A percentile compares a stretch with the other conserved stretches of the same genome.
phyloP scores from a whole-genome alignment of 1,140 invertebrate genomes.

The Macrotrachela quadricornifera region DNA sequence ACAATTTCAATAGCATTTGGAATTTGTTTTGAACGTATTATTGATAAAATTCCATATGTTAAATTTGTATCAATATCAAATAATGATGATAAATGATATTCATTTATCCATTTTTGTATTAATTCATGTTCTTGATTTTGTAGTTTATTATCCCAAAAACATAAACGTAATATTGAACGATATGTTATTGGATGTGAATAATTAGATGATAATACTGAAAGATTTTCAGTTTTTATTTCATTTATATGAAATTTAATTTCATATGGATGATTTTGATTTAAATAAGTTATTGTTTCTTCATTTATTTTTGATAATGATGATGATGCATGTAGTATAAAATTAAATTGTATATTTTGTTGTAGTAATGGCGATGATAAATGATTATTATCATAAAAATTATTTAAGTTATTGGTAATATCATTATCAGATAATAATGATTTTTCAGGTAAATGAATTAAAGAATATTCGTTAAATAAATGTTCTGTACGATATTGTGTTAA shows the following conservation, averaged over 20 bases:
- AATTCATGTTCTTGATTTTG: conserved; percentile 5
- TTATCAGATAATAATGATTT: no score
- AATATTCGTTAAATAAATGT: no score
- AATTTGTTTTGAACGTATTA: not conserved
- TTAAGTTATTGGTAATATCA: no score
- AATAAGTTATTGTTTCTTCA: conserved; percentile 82
- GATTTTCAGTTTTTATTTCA: not conserved
- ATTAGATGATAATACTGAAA: not conserved
- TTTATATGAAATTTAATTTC: not conserved
- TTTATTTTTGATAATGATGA: conserved; percentile 86
- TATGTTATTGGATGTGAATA: not conserved
- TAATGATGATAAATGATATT: conserved; percentile 5
- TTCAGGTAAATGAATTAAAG: no score
- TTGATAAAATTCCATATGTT: not conserved
- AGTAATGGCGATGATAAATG: no score
- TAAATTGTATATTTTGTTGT: no score
- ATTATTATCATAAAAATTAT: no score
- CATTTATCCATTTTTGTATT: conserved; percentile 8
- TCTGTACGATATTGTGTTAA: no score
- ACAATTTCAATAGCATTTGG: conserved; percentile 7
- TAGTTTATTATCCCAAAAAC: conserved; percentile 4
- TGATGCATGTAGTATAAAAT: no score
- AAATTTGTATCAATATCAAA: conserved; percentile 5
- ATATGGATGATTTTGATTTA: conserved; percentile 55
- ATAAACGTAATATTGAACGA: not conserved